phyloP scores from a whole-genome alignment of 2,888 invertebrate species.

The Tupiocoris notatus region DNA sequence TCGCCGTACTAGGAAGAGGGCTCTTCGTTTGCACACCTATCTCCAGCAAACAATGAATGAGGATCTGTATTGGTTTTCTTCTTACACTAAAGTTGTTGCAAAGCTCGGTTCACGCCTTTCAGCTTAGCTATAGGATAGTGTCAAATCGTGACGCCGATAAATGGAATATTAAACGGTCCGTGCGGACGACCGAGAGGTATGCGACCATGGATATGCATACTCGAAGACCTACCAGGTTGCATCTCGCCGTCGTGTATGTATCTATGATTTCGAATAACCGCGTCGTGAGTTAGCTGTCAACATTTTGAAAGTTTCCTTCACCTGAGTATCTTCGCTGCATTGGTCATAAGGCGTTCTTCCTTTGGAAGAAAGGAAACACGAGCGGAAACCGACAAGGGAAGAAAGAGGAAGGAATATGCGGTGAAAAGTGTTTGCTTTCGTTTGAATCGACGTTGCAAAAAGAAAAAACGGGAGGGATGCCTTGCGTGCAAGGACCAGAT shows the following conservation, averaged over 20 bases:
- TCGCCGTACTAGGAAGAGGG: background rate
- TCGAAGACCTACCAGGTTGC: background rate
- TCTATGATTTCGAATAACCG: background rate
- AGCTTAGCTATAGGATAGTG: background rate
- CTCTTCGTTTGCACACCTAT: constrained; percentile 32
- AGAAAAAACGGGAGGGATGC: too few relatives aligned
- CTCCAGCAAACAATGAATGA: constrained; percentile 22
- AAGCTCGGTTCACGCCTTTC: constrained; percentile 21
- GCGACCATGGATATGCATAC: background rate
- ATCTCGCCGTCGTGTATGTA: background rate
- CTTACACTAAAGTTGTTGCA: background rate
- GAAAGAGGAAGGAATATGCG: too few relatives aligned
- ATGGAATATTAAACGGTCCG: constrained; percentile 33
- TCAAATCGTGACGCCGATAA: constrained; percentile 35
- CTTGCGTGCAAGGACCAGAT: too few relatives aligned
- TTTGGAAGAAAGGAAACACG: too few relatives aligned
- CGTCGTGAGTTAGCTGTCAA: too few relatives aligned
- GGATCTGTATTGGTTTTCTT: constrained; percentile 27
- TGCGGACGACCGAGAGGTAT: background rate
- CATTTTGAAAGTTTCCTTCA: too few relatives aligned
- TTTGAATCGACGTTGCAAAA: too few relatives aligned
- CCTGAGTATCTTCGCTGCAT: too few relatives aligned
- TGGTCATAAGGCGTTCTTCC: too few relatives aligned
- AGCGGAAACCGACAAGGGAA: too few relatives aligned
- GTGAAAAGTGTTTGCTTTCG: too few relatives aligned